These are phyloP conservation scores for Danio tinwini DNA, from an alignment of 2,797 vertebrate species.

Conservation along the genomic window DNA sequence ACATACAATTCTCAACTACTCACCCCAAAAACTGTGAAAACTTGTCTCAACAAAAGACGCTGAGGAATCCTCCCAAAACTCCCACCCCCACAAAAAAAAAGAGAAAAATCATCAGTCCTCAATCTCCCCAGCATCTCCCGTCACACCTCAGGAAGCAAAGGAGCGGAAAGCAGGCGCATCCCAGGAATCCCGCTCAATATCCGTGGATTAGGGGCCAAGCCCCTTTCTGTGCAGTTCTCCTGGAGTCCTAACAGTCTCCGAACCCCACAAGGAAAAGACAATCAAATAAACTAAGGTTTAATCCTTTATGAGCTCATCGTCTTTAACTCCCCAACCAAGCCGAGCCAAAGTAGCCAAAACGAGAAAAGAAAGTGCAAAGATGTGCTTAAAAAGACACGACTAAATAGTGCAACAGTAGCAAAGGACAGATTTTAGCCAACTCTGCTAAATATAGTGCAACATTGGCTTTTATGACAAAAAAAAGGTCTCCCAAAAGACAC, in stretches of 20 bases:
- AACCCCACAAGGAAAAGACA: slow-evolving; percentile 75
- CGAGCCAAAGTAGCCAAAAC: slow-evolving; percentile 31
- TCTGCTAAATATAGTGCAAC: slow-evolving; percentile 12
- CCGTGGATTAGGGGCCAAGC: slow-evolving; percentile 78
- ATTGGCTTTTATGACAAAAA: slow-evolving; percentile 15
- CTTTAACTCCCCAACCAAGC: slow-evolving; percentile 52
- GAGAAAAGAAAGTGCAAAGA: slow-evolving; percentile 53
- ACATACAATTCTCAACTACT: slow-evolving; percentile 77
- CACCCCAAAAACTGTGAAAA: slow-evolving; percentile 85
- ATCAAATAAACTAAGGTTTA: slow-evolving; percentile 81
- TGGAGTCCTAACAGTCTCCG: slow-evolving; percentile 61
- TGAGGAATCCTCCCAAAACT: slow-evolving; percentile 59
- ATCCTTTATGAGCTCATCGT: slow-evolving; percentile 79
- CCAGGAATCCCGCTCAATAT: slow-evolving; percentile 84
- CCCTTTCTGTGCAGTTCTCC: slow-evolving; percentile 47
- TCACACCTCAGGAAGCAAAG: slow-evolving; percentile 85
- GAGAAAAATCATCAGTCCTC: slow-evolving; percentile 64
- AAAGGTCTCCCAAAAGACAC: slow-evolving; percentile 12
- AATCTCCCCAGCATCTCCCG: slow-evolving; percentile 62
- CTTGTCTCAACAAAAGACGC: slow-evolving; percentile 75
- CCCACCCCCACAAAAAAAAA: slow-evolving; percentile 11
- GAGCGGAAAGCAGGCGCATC: slow-evolving; percentile 74
- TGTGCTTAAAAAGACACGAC: slow-evolving; percentile 49
- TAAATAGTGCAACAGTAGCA: slow-evolving; percentile 20
- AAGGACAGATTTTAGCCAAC: not conserved